Conservation (phyloP, 1,140 invertebrate species). For the Trachymyrmex cornetzi region DNA sequence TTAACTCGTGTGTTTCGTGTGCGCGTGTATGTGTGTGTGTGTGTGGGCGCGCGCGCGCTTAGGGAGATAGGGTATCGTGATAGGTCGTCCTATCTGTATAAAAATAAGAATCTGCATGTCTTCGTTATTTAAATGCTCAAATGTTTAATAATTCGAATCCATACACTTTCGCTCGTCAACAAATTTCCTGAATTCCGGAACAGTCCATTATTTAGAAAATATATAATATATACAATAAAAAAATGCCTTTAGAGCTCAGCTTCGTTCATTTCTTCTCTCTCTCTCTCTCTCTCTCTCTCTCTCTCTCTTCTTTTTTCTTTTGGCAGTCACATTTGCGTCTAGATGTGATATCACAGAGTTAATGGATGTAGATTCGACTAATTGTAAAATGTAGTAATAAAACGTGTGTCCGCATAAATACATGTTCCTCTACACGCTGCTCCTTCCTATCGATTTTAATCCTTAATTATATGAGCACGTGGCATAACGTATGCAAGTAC, state of each 20-base stretch:
- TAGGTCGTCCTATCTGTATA: constrained; percentile 71
- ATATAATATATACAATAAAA: constrained; percentile 80
- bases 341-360: constrained; percentile 73
- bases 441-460: background rate
- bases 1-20: constrained; percentile 17
- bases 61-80: constrained; percentile 41
- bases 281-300: constrained; percentile 5
- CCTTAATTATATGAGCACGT: constrained; percentile 17
- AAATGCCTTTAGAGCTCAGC: constrained; percentile 59
- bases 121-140: constrained; percentile 69
- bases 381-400: constrained; percentile 2
- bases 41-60: background rate
- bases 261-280: constrained; percentile 22
- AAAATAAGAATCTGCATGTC: constrained; percentile 75
- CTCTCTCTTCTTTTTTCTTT: constrained; percentile 40
- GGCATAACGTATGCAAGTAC: constrained; percentile 36
- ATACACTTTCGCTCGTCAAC: constrained; percentile 63
- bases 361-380: constrained; percentile 57
- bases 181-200: constrained; percentile 79
- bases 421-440: background rate
- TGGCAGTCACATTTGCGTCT: constrained; percentile 66
- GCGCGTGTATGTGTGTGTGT: background rate
- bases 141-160: constrained; percentile 69
- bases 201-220: constrained; percentile 79
- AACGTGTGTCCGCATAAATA: background rate